phyloP scores from a whole-genome alignment of 2,797 vertebrate genomes.

The Gymnothorax reevesii region DNA sequence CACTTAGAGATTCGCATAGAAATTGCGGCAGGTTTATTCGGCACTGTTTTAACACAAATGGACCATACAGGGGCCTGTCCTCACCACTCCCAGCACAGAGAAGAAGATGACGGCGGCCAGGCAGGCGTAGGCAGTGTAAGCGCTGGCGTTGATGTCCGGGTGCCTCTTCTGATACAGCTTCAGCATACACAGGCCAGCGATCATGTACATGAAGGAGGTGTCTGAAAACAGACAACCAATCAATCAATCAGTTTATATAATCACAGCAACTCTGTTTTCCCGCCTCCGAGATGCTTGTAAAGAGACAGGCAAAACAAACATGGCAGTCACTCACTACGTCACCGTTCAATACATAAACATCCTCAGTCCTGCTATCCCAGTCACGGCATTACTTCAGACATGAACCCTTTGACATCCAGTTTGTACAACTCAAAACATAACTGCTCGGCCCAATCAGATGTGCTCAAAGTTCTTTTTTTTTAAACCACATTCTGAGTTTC shows the following conservation, averaged over 20 bases:
- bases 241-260: neutral
- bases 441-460: too few relatives aligned
- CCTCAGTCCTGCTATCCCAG: neutral
- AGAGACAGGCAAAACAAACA: neutral
- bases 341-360: neutral
- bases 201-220: constrained; percentile 99
- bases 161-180: constrained; percentile 98
- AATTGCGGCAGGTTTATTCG: too few relatives aligned
- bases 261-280: neutral
- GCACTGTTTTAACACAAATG: too few relatives aligned
- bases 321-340: neutral
- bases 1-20: too few relatives aligned
- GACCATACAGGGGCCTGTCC: constrained; percentile 38
- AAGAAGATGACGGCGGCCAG: constrained; percentile 95
- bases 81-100: constrained; percentile 93
- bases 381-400: neutral
- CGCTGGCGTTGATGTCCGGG: constrained; percentile 95
- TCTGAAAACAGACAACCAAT: constrained; percentile 65
- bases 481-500: too few relatives aligned
- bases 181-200: constrained; percentile 94
- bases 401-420: neutral
- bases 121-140: constrained; percentile 94
- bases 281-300: neutral
- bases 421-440: too few relatives aligned
- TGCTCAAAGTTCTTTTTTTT: too few relatives aligned